Evolutionary conservation across 2,797 vertebrate genomes (phyloP), one percentile per base, ranked within the genome.

Genomic region (Poecile montanus): DNA sequence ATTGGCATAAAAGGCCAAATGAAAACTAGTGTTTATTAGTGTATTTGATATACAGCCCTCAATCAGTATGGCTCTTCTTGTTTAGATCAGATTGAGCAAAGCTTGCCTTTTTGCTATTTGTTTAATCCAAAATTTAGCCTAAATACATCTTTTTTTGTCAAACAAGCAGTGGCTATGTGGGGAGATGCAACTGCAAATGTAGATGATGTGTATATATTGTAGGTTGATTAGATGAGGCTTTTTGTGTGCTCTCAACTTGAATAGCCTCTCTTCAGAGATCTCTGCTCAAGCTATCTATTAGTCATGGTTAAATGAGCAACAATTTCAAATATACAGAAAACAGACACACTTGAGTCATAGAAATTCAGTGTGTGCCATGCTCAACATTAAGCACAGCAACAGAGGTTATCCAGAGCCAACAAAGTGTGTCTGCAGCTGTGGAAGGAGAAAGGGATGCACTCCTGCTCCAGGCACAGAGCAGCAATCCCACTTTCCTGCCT

Each of bases 221-320:
- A 63, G 56, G 44, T 42, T 92, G 91, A 89, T 92, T 81, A 75
- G 61, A 88, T 56, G 50, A 73, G 62, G 4, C 1, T 54, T 81
- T 89, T 40, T 65, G 34, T 62, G 51, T 27, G 34, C 53, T 91
- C 54, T 65, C 30, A 48, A 50, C 68, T 77, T 21, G 10, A 71
- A 79, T 13, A 87, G 42, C 34, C 13, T 65, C 89, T 88, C 88
- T 93, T 75, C 68, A 48, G 91, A 93, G 66, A 84, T 45, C 66
- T 80, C 80, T 75, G 91, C n/a, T 82, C 54, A 57, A 87, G 57
- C 67, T 76, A 51, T n/a, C 62, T 68, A 87, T 94, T 90, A 93
- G 94, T 94, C 84, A 96, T 5, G n/a, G 81, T 50, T 82, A 92
- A 95, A 71, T 27, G 50, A 84, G 65, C 71, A 94, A 70, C 83